These are phyloP conservation scores for Timandra comae DNA, from an alignment of 2,888 invertebrate species.

Conservation along the genomic window DNA sequence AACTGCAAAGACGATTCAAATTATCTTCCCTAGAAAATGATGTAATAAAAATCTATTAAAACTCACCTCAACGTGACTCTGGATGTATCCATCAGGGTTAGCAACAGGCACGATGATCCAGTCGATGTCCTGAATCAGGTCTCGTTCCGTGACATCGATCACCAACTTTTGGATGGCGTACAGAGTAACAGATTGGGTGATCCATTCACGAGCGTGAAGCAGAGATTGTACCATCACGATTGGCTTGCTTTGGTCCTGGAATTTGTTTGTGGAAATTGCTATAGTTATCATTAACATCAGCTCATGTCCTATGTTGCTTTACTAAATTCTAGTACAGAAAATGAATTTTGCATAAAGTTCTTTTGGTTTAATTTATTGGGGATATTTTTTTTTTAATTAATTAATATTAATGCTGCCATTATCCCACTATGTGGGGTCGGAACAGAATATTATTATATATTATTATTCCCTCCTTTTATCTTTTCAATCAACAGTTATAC, in stretches of 20 bases:
- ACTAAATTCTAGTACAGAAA: too few species aligned
- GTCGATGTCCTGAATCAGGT: conserved; percentile 74
- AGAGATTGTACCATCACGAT: conserved; percentile 75
- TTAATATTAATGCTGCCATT: too few species aligned
- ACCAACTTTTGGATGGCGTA: conserved; percentile 80
- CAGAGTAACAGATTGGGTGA: conserved; percentile 78
- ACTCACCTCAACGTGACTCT: conserved; percentile 63
- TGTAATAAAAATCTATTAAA: too few species aligned
- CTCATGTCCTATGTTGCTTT: too few species aligned
- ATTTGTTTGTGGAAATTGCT: too few species aligned
- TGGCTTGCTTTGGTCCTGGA: conserved; percentile 55
- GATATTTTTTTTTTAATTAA: neutral
- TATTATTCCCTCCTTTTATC: too few species aligned
- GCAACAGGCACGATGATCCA: conserved; percentile 79
- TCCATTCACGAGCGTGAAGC: conserved; percentile 82
- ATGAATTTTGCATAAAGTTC: neutral
- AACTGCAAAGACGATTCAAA: too few species aligned
- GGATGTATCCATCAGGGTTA: conserved; percentile 83
- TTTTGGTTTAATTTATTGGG: neutral
- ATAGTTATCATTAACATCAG: too few species aligned
- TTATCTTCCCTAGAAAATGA: too few species aligned
- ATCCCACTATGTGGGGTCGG: too few species aligned
- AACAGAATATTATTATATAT: too few species aligned
- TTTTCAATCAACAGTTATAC: too few species aligned
- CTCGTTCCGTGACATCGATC: conserved; percentile 64